Evolutionary conservation across 2,888 invertebrate genomes (phyloP), one percentile per base, ranked within the genome.

Genomic region (Colostygia pectinataria): DNA sequence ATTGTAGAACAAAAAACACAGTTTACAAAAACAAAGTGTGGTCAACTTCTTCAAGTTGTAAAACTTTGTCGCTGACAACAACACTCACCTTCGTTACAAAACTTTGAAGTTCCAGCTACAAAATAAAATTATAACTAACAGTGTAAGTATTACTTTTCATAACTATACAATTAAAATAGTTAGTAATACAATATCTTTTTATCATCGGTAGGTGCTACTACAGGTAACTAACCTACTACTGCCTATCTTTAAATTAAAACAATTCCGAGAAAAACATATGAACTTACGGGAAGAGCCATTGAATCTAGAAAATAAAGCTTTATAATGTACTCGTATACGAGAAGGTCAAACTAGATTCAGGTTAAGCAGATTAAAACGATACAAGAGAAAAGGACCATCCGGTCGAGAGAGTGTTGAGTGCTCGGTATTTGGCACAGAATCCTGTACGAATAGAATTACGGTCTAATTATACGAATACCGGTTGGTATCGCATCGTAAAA

Each of bases 401-500:
- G 52, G 37, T 48, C 45, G 15, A 46, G 46, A 37, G 39, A 49
- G 40, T 36, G 36, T 37, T 32, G 46, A 53, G 45, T 18, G 37
- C 29, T 34, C 32, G 57, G 52, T 56, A 60, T 65, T 66, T 69
- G 64, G 63, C 65, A 68, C 65, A 62, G 68, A 68, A 69, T 69
- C 65, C 66, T 61, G 69, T 71, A 65, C 65, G 65, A 75, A 77
- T 70, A 76, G 76, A 80, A 71, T 78, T 80, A 82, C 80, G 80
- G 77, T 77, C 81, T 84, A 85, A 86, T 85, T 85, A 84, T 77
- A 78, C 71, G 68, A 73, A 75, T 72, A 67, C 66, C 66, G 71
- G 71, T 77, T 71, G 66, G 61, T 66, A 67, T 57, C 48, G 48
- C 50, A 38, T 52, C 45, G 56, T 53, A 79, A 40, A 83, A 82